Conservation (phyloP, 2,888 invertebrate species). For the Clusia tigrina region DNA sequence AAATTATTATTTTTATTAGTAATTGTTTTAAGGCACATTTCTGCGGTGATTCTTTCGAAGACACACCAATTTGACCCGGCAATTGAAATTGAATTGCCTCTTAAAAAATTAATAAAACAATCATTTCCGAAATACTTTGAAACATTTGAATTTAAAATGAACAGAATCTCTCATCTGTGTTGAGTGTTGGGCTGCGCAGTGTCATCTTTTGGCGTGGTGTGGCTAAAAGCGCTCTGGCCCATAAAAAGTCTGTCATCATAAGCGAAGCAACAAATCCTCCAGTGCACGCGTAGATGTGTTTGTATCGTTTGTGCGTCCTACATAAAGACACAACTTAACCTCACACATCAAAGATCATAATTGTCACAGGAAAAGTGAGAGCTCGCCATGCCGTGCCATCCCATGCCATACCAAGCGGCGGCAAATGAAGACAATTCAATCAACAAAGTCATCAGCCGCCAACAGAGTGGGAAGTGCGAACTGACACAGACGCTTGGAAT, state of each 20-base stretch:
- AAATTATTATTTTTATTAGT: too few relatives aligned
- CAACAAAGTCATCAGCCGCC: conserved; percentile 43
- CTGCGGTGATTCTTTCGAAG: too few relatives aligned
- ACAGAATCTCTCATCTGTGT: too few relatives aligned
- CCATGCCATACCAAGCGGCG: conserved; percentile 26
- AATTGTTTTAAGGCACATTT: too few relatives aligned
- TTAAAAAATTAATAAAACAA: too few relatives aligned
- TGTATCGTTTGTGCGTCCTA: neutral
- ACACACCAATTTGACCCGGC: too few relatives aligned
- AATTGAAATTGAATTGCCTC: too few relatives aligned
- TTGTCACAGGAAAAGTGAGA: conserved; percentile 20
- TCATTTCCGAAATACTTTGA: too few relatives aligned
- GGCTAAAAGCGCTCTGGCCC: too few relatives aligned
- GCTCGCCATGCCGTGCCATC: conserved; percentile 29
- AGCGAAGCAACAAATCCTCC: neutral
- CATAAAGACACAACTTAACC: neutral
- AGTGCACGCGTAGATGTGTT: neutral
- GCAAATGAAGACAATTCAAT: conserved; percentile 49
- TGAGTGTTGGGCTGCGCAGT: too few relatives aligned
- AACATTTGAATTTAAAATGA: too few relatives aligned
- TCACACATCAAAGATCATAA: conserved; percentile 19
- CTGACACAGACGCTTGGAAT: conserved; percentile 28
- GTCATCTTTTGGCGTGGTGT: too few relatives aligned
- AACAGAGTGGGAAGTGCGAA: conserved; percentile 35
- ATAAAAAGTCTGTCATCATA: conserved; percentile 8